Evolutionary conservation across 2,797 vertebrate genomes (phyloP), one percentile per base, ranked within the genome.

Genomic region (Microctenopoma steveboyesi): DNA sequence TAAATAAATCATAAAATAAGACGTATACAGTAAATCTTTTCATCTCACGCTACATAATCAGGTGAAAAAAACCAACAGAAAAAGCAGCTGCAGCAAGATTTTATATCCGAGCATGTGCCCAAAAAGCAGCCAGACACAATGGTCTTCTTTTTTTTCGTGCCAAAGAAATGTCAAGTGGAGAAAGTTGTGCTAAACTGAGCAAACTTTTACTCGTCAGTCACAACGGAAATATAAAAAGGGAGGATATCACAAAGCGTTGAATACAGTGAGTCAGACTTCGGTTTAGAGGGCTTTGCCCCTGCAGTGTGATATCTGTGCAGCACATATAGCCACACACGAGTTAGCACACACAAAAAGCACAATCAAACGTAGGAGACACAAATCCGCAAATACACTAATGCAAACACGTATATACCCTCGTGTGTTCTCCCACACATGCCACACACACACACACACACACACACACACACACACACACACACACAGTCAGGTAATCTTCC

Each of bases 281-380:
- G 80, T 85, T 88, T 76, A 62, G 64, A 81, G 78, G 79, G 76
- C 87, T 83, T 62, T 84, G 73, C 85, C 80, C 76, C 74, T 57
- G 86, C 76, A 74, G 83, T 76, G 84, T 79, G 87, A 89, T 88
- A 89, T 87, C 86, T 86, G 88, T 88, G 82, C 76, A 25, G 76
- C 86, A 89, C 87, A 89, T 87, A 92, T 84, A 89, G 81, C 39
- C 78, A 82, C 82, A 88, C 88, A 90, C 86, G 85, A 86, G 84
- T 69, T 83, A 86, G 82, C 85, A 51, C 81, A 68, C 73, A 87
- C 74, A 88, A 82, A 84, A 80, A 76, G 72, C 86, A 79, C 78
- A 75, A 73, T 59, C 43, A 65, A 83, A 86, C 48, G 54, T 65
- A 49, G 52, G 79, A 82, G 79, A 83, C 75, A 84, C 89, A 86